Evolutionary conservation across 2,113 vertebrate genomes (phyloP).

Genomic region (Leptodactylus fuscus): DNA sequence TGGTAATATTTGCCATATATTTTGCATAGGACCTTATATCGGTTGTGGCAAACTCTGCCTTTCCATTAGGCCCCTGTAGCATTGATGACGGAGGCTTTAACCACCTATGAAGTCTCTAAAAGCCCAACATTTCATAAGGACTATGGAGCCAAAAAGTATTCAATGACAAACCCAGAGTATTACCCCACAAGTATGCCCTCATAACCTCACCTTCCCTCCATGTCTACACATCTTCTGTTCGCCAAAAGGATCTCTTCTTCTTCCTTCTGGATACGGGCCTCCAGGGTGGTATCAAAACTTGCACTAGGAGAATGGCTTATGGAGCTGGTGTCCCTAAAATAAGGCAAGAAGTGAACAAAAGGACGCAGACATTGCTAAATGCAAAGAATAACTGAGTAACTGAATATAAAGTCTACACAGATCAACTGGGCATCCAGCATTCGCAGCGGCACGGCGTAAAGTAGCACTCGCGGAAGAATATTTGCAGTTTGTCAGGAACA

Average conservation of each 20-base stretch:
- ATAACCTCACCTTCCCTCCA: constrained; percentile 91
- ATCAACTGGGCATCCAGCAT: too few relatives aligned
- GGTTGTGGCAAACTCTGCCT: too few relatives aligned
- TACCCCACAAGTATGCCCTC: not conserved
- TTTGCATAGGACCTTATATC: too few relatives aligned
- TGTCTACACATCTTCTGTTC: constrained; percentile 94
- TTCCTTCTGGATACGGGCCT: constrained; percentile 96
- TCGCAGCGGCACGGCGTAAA: not conserved
- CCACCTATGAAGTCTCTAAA: not conserved
- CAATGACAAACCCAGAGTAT: not conserved
- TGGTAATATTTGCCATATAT: too few relatives aligned
- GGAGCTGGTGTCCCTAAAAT: constrained; percentile 83
- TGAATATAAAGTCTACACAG: not conserved
- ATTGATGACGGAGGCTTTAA: not conserved
- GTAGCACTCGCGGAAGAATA: too few relatives aligned
- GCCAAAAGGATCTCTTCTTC: constrained; percentile 98
- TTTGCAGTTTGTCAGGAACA: too few relatives aligned
- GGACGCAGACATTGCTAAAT: not conserved
- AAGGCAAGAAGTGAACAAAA: not conserved
- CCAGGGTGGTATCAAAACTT: constrained; percentile 94
- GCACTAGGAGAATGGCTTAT: constrained; percentile 90
- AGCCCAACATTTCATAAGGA: not conserved
- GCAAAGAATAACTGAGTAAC: not conserved
- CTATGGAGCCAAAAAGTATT: not conserved
- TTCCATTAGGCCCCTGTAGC: not conserved